Percentiles rank a stretch among this genome's conserved stretches.
These are phyloP conservation scores for Araneus ventricosus DNA, from an alignment of 1,140 invertebrate genomes.

Conservation along the genomic window DNA sequence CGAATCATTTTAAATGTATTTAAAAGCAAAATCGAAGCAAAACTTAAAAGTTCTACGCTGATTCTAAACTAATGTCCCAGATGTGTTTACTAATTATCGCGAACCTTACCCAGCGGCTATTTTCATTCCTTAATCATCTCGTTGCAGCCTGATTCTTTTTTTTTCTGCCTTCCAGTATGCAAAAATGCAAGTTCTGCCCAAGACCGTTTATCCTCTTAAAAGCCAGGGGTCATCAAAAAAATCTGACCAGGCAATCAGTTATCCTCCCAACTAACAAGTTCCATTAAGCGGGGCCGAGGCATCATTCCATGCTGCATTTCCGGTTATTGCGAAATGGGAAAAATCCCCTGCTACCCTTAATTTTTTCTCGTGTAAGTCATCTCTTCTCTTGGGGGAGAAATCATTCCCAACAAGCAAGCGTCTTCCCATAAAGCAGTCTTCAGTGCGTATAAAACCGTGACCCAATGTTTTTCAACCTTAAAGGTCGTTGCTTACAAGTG, in stretches of 20 bases:
- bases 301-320: slow-evolving; percentile 12
- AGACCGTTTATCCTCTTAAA: background rate
- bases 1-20: too few species aligned
- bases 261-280: background rate
- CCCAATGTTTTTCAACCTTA: slow-evolving; percentile 14
- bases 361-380: background rate
- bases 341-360: slow-evolving; percentile 41
- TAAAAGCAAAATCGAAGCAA: too few species aligned
- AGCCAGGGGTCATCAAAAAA: background rate
- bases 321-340: slow-evolving; percentile 34
- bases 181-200: background rate
- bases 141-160: background rate
- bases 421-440: background rate
- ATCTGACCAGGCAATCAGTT: background rate
- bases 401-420: background rate
- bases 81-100: background rate
- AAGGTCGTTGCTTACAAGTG: slow-evolving; percentile 32
- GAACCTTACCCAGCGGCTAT: background rate
- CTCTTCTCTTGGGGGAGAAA: background rate
- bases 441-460: slow-evolving; percentile 23
- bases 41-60: too few species aligned
- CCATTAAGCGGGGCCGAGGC: slow-evolving; percentile 11
- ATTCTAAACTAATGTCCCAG: too few species aligned
- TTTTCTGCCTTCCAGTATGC: background rate
- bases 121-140: background rate